These are phyloP conservation scores for Esox masquinongy DNA, from an alignment of 2,797 vertebrate species.

Conservation along the genomic window DNA sequence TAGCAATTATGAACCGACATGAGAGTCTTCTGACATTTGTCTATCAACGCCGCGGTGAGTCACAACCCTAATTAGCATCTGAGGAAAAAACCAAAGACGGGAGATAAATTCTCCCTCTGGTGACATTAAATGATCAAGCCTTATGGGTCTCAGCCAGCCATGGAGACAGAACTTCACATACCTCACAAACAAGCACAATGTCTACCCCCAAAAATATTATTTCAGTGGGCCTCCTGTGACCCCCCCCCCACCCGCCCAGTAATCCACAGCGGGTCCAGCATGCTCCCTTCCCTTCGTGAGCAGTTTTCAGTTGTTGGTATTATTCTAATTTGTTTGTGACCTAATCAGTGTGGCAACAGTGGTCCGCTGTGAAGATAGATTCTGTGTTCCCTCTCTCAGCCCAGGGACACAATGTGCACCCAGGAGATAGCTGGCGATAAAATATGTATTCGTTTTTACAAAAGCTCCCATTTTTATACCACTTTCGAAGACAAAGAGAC, in stretches of 20 bases:
- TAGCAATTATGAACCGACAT: conserved; percentile 70
- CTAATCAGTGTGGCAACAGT: conserved; percentile 56
- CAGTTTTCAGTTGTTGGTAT: conserved; percentile 48
- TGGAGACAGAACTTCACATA: neutral
- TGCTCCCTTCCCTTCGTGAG: neutral
- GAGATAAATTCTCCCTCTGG: conserved; percentile 47
- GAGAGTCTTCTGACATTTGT: conserved; percentile 78
- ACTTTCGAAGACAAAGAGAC: conserved; percentile 70
- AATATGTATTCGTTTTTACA: conserved; percentile 78
- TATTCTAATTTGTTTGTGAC: conserved; percentile 69
- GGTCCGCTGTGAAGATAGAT: conserved; percentile 60
- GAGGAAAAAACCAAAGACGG: conserved; percentile 30
- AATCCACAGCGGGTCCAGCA: neutral
- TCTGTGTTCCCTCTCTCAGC: conserved; percentile 52
- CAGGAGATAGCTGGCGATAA: conserved; percentile 74
- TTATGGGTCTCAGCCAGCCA: conserved; percentile 33
- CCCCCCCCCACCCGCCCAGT: neutral
- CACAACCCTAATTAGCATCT: conserved; percentile 74
- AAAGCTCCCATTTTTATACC: conserved; percentile 55
- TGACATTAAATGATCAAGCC: conserved; percentile 62
- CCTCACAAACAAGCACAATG: neutral
- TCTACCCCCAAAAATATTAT: neutral
- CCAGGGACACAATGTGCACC: conserved; percentile 51
- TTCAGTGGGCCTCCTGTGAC: neutral
- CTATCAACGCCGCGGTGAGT: conserved; percentile 71